A percentile compares a stretch with the other conserved stretches of the same genome.
Evolutionary conservation across 2,113 vertebrate genomes (phyloP).

Genomic region (Anguilla japonica): DNA sequence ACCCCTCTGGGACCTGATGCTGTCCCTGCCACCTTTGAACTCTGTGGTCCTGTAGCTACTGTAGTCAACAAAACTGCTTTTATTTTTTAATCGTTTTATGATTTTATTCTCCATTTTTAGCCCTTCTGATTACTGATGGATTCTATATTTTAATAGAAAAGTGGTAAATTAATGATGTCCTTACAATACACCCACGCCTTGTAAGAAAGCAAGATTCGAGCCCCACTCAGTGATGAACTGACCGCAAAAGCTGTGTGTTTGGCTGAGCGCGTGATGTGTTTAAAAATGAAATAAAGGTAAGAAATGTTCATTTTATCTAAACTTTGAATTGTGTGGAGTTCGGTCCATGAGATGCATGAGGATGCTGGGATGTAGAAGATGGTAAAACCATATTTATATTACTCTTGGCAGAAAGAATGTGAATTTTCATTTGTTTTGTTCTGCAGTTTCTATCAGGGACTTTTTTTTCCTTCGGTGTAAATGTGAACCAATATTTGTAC

Average conservation of each 20-base stretch:
- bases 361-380: constrained; percentile 53
- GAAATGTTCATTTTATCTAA: constrained; percentile 64
- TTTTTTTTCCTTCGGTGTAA: constrained; percentile 61
- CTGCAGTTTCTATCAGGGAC: constrained; percentile 73
- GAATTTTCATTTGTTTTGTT: constrained; percentile 60
- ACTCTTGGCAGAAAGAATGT: constrained; percentile 71
- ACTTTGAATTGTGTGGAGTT: constrained; percentile 51
- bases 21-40: constrained; percentile 61
- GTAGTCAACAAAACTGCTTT: constrained; percentile 79
- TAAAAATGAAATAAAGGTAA: neutral
- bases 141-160: constrained; percentile 98
- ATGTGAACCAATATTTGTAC: constrained; percentile 70
- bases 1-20: constrained; percentile 31
- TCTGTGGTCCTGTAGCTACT: constrained; percentile 71
- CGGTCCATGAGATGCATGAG: constrained; percentile 49
- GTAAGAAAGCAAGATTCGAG: constrained; percentile 54
- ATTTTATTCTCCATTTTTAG: constrained; percentile 82
- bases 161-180: constrained; percentile 67
- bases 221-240: constrained; percentile 24
- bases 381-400: constrained; percentile 64
- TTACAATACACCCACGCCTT: constrained; percentile 67
- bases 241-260: constrained; percentile 54
- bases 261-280: constrained; percentile 35
- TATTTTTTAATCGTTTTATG: constrained; percentile 55
- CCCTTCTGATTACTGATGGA: constrained; percentile 93